A percentile compares a stretch with the other conserved stretches of the same genome.
phyloP scores from a whole-genome alignment of 2,888 invertebrate genomes.

The Hymenopus coronatus region DNA sequence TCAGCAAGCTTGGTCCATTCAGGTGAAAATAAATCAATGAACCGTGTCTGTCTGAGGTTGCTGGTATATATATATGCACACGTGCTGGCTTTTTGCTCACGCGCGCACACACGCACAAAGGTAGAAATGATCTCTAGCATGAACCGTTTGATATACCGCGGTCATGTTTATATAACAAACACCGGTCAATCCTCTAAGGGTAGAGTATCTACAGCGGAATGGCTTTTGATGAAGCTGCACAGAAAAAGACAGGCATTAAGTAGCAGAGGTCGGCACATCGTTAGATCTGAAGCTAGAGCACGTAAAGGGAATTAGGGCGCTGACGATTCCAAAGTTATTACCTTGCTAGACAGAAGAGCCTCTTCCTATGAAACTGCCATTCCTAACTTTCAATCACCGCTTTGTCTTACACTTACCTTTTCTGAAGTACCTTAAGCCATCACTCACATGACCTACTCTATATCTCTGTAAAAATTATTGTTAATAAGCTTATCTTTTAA shows the following conservation, averaged over 20 bases:
- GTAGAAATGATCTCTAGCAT: not conserved
- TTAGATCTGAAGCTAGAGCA: no score
- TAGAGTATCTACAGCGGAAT: not conserved
- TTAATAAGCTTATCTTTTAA: no score
- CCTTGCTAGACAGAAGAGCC: not conserved
- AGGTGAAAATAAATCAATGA: not conserved
- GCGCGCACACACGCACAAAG: not conserved
- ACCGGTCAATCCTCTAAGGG: not conserved
- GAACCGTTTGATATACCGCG: slow-evolving; percentile 1
- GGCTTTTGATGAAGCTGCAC: slow-evolving; percentile 23
- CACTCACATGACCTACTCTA: no score
- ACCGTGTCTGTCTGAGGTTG: not conserved
- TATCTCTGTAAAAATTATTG: no score
- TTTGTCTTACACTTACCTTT: no score
- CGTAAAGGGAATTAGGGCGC: no score
- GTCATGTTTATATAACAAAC: slow-evolving; percentile 29
- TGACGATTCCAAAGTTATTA: no score
- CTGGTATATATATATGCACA: not conserved
- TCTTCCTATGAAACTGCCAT: no score
- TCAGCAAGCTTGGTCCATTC: not conserved
- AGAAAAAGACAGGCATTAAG: not conserved
- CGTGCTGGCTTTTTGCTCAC: not conserved
- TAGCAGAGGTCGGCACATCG: not conserved
- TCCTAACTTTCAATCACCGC: no score
- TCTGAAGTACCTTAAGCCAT: no score